Conservation (phyloP, 2,113 vertebrate species). For the Thalassarche chlororhynchos region DNA sequence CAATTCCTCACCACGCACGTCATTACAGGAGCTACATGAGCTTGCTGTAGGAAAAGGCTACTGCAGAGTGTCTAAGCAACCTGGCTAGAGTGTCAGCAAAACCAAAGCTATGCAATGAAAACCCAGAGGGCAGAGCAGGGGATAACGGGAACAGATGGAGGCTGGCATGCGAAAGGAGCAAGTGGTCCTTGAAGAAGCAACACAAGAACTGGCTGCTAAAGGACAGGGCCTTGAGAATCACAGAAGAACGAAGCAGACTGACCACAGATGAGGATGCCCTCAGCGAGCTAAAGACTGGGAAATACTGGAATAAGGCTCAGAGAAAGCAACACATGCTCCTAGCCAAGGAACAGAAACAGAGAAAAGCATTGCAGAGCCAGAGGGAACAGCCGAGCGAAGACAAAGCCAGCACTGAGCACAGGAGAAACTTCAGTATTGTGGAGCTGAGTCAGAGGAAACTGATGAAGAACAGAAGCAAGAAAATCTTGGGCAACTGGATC, state of each 20-base stretch:
- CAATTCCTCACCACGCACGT: not conserved
- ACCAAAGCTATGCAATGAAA: not conserved
- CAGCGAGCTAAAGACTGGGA: conserved; percentile 69
- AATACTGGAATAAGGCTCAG: conserved; percentile 78
- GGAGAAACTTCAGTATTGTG: conserved; percentile 40
- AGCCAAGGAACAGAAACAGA: conserved; percentile 70
- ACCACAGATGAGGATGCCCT: conserved; percentile 77
- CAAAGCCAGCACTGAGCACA: not conserved
- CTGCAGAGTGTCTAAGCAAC: not conserved
- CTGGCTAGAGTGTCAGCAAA: not conserved
- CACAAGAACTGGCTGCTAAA: conserved; percentile 73
- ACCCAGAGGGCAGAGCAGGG: not conserved
- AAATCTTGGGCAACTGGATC: not conserved
- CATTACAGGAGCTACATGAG: not conserved
- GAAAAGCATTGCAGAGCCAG: not conserved
- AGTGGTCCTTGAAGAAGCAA: not conserved
- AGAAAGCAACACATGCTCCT: conserved; percentile 72
- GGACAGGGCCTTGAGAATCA: conserved; percentile 70
- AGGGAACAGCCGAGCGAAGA: not conserved
- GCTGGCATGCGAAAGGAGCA: not conserved
- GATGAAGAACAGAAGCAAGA: not conserved
- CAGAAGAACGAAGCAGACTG: conserved; percentile 74
- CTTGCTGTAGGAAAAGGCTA: not conserved
- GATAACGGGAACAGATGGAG: not conserved
- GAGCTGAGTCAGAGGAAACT: conserved; percentile 79